These are phyloP conservation scores for Staurois parvus DNA, from an alignment of 2,797 vertebrate species.

Conservation along the genomic window DNA sequence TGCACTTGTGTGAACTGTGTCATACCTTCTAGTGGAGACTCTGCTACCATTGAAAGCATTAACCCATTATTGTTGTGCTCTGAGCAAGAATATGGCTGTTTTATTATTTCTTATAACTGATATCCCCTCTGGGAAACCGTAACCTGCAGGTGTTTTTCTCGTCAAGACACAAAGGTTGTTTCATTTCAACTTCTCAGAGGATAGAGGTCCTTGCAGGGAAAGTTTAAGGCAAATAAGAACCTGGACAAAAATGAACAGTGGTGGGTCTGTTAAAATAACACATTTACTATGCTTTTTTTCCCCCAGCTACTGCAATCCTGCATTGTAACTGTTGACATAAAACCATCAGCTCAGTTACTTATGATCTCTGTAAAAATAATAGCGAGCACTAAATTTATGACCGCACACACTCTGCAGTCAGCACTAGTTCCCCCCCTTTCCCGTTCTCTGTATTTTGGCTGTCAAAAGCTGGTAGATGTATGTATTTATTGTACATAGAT, in stretches of 20 bases:
- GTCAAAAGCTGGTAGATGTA: neutral
- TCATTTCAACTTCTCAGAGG: slow-evolving; percentile 28
- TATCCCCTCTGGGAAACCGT: slow-evolving; percentile 47
- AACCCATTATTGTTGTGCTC: slow-evolving; percentile 24
- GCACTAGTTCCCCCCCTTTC: neutral
- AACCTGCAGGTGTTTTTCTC: slow-evolving; percentile 58
- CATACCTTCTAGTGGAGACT: slow-evolving; percentile 2
- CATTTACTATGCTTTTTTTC: slow-evolving; percentile 11
- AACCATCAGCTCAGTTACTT: neutral
- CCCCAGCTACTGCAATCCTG: neutral
- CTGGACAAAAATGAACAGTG: slow-evolving; percentile 33
- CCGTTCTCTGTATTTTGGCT: neutral
- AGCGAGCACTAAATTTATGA: no score
- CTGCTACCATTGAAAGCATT: slow-evolving; percentile 9
- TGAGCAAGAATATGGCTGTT: slow-evolving; percentile 33
- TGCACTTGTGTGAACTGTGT: slow-evolving; percentile 11
- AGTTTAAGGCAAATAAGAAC: slow-evolving; percentile 9
- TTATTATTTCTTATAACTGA: slow-evolving; percentile 51
- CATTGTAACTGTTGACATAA: neutral
- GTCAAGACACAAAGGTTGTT: slow-evolving; percentile 49
- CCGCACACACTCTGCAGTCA: neutral
- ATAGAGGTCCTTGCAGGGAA: slow-evolving; percentile 29
- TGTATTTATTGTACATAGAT: neutral
- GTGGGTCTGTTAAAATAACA: slow-evolving; percentile 20
- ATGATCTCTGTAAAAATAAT: neutral